Evolutionary conservation across 2,888 invertebrate genomes (phyloP).

Genomic region (Stenolophus ochropezus): DNA sequence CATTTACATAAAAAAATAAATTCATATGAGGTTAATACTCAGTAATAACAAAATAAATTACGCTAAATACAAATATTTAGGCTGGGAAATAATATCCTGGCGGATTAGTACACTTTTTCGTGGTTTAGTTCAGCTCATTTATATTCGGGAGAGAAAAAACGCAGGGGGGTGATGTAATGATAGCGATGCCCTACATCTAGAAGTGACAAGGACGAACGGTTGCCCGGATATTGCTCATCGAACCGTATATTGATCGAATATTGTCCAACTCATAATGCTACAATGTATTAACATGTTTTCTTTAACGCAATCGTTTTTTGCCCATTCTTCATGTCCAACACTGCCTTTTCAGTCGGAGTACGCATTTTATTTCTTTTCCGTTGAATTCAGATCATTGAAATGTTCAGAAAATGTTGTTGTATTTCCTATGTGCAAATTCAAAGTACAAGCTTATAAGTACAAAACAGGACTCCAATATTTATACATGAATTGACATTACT

Average conservation of each 20-base stretch:
- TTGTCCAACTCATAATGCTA: slow-evolving; percentile 39
- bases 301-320: slow-evolving; percentile 10
- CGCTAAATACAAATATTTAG: not conserved
- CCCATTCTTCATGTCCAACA: not conserved
- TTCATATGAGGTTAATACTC: not conserved
- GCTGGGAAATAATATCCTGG: not conserved
- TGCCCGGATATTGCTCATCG: slow-evolving; percentile 46
- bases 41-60: slow-evolving; percentile 31
- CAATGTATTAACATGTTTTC: slow-evolving; percentile 29
- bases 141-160: slow-evolving; percentile 16
- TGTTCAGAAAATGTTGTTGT: not conserved
- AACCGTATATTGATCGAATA: slow-evolving; percentile 31
- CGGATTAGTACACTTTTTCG: not conserved
- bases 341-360: not conserved
- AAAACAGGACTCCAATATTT: too few relatives aligned
- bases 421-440: too few relatives aligned
- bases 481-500: too few relatives aligned
- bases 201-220: not conserved
- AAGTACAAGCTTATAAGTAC: too few relatives aligned
- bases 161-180: not conserved
- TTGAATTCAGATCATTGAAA: not conserved
- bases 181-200: slow-evolving; percentile 6
- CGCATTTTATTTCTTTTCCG: not conserved
- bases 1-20: slow-evolving; percentile 34
- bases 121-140: slow-evolving; percentile 2